These are phyloP conservation scores for Mareca strepera DNA, from an alignment of 2,797 vertebrate genomes.

Conservation along the genomic window DNA sequence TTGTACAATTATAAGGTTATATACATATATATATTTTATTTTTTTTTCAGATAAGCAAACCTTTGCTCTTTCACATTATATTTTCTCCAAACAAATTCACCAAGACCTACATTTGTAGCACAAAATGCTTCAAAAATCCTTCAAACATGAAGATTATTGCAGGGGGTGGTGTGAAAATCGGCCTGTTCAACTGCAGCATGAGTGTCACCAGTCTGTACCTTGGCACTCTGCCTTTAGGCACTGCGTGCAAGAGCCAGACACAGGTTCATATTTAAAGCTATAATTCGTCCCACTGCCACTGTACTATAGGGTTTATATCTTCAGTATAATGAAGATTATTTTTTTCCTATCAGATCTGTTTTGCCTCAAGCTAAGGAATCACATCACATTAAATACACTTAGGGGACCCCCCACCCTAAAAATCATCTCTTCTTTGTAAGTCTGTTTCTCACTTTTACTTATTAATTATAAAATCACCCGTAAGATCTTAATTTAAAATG, in stretches of 20 bases:
- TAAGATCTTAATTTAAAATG: not conserved
- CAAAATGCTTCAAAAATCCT: not conserved
- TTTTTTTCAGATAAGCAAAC: constrained; percentile 8
- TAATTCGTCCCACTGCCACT: constrained; percentile 18
- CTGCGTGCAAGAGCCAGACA: not conserved
- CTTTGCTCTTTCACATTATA: not conserved
- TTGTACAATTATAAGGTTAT: not conserved
- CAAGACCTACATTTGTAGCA: constrained; percentile 20
- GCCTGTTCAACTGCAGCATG: constrained; percentile 10
- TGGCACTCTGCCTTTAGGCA: constrained; percentile 43
- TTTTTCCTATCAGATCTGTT: not conserved
- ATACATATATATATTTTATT: not conserved
- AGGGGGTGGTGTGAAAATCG: constrained; percentile 55
- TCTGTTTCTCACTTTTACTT: not conserved
- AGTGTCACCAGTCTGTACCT: constrained; percentile 34
- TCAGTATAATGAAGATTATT: not conserved
- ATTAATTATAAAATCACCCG: not conserved
- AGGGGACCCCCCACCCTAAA: not conserved
- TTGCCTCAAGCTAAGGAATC: not conserved
- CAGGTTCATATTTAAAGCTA: constrained; percentile 35
- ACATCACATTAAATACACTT: not conserved
- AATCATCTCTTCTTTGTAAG: not conserved
- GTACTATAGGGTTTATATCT: not conserved
- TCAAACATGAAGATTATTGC: not conserved
- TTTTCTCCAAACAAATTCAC: constrained; percentile 31